Conservation (phyloP, 2,888 invertebrate species). For the Perdita meconis region DNA sequence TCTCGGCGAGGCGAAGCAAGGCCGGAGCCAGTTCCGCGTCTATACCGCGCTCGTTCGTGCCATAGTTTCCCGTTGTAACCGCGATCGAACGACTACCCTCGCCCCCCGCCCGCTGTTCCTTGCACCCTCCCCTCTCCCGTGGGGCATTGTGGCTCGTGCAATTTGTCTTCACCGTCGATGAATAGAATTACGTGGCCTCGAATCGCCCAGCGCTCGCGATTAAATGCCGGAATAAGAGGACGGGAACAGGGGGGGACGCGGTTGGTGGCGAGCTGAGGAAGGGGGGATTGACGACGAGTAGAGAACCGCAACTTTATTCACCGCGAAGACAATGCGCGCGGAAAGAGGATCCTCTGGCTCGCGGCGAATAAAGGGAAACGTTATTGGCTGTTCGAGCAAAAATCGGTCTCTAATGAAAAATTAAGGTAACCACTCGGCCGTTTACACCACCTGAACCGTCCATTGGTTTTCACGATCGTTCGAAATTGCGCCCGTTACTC, state of each 20-base stretch:
- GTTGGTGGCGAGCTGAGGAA: constrained; percentile 4
- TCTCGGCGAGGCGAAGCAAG: constrained; percentile 13
- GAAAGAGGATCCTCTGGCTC: not conserved
- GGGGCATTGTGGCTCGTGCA: constrained; percentile 68
- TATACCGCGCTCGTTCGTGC: constrained; percentile 59
- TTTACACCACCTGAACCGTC: constrained; percentile 47
- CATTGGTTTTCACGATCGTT: constrained; percentile 48
- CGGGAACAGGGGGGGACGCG: no score
- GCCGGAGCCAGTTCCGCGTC: constrained; percentile 14
- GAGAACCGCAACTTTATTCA: constrained; percentile 47
- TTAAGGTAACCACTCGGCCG: constrained; percentile 44
- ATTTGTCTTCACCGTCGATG: constrained; percentile 71
- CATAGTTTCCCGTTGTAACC: constrained; percentile 73
- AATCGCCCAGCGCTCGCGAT: constrained; percentile 63
- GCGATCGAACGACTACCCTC: constrained; percentile 66
- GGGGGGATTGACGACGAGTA: constrained; percentile 30
- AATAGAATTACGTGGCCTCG: constrained; percentile 71
- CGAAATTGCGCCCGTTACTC: constrained; percentile 34
- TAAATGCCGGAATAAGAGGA: constrained; percentile 57
- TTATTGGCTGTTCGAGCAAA: constrained; percentile 38
- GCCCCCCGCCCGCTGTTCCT: constrained; percentile 19
- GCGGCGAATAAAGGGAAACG: constrained; percentile 34
- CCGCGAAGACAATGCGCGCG: constrained; percentile 27
- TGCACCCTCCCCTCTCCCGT: constrained; percentile 18
- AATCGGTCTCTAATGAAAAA: constrained; percentile 58